Conservation (phyloP, 2,113 vertebrate genomes). For the Zosterops pallidus region DNA sequence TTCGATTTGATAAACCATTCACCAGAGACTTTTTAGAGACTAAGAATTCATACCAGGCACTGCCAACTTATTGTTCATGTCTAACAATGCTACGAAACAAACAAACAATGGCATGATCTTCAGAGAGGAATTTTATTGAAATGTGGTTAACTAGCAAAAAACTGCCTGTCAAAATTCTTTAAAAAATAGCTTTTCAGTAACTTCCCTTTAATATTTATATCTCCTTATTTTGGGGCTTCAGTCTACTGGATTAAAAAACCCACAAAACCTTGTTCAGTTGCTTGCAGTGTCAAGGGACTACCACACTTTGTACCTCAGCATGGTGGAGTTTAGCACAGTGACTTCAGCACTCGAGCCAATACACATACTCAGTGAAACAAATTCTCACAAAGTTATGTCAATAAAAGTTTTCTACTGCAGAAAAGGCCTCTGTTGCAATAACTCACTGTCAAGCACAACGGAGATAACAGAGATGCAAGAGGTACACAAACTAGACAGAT, state of each 20-base stretch:
- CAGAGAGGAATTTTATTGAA: constrained; percentile 24
- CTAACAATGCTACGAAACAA: constrained; percentile 48
- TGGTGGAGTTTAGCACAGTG: not conserved
- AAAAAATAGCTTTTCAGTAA: constrained; percentile 28
- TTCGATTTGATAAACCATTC: constrained; percentile 37
- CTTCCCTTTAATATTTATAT: not conserved
- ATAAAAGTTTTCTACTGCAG: not conserved
- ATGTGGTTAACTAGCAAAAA: constrained; percentile 39
- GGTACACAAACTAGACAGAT: not conserved
- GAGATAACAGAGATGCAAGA: not conserved
- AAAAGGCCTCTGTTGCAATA: not conserved
- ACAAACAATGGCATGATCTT: constrained; percentile 7
- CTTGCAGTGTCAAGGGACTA: not conserved
- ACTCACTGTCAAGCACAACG: rapidly evolving
- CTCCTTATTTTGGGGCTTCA: not conserved
- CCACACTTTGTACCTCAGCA: not conserved
- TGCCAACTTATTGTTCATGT: constrained; percentile 44
- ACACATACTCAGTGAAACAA: not conserved
- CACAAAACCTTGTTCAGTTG: not conserved
- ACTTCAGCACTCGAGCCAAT: not conserved
- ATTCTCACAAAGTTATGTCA: not conserved
- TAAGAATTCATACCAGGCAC: constrained; percentile 11
- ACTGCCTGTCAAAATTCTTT: not conserved
- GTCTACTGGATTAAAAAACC: not conserved
- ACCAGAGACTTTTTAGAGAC: not conserved